phyloP scores from a whole-genome alignment of 2,888 invertebrate genomes.

The Dynastes tityus region DNA sequence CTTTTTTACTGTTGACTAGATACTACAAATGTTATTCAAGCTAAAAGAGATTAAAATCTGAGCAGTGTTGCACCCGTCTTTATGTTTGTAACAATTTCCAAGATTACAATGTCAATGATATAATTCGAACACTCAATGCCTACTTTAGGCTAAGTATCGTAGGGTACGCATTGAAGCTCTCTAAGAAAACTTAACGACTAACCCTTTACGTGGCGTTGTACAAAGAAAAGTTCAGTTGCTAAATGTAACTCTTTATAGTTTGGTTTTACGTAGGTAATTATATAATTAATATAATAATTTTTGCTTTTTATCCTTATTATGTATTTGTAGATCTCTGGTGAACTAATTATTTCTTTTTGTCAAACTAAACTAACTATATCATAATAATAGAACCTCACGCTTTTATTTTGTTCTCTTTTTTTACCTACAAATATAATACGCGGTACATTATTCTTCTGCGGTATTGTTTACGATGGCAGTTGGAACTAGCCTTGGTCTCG shows the following conservation, averaged over 20 bases:
- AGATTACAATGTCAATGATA: background rate
- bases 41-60: too few species aligned
- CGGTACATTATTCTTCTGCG: conserved; percentile 51
- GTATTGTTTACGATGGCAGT: conserved; percentile 67
- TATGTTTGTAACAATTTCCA: background rate
- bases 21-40: too few species aligned
- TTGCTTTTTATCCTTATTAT: conserved; percentile 21
- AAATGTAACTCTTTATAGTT: conserved; percentile 34
- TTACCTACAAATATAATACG: conserved; percentile 54
- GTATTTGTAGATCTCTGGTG: conserved; percentile 50
- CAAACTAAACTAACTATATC: conserved; percentile 58
- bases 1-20: too few species aligned
- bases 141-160: conserved; percentile 26
- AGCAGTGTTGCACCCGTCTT: too few species aligned
- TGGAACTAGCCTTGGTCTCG: conserved; percentile 62
- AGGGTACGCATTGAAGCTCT: conserved; percentile 29
- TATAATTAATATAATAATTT: conserved; percentile 19
- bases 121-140: background rate
- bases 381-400: conserved; percentile 56
- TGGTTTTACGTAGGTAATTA: conserved; percentile 23
- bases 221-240: conserved; percentile 35
- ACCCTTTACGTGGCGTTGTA: conserved; percentile 26
- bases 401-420: conserved; percentile 47
- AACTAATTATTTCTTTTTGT: conserved; percentile 56
- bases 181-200: conserved; percentile 40